phyloP scores from a whole-genome alignment of 2,113 vertebrate species.

The Actinemys pallida region DNA sequence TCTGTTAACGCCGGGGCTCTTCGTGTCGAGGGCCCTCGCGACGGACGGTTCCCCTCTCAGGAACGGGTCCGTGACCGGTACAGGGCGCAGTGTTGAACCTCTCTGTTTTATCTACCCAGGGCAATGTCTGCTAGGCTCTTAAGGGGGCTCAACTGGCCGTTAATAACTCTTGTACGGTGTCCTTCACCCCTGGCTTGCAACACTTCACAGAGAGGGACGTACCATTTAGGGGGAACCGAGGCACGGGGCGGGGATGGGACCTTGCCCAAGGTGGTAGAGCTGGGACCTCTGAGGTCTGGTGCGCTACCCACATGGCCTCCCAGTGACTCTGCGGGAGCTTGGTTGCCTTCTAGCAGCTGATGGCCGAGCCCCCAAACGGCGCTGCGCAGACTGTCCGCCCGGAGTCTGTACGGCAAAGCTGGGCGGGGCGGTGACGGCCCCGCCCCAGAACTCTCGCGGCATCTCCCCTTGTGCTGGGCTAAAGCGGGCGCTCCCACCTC shows the following conservation, averaged over 20 bases:
- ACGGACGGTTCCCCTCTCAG: not conserved
- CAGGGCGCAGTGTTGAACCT: not conserved
- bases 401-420: too few species aligned
- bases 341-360: not conserved
- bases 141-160: not conserved
- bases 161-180: not conserved
- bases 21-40: not conserved
- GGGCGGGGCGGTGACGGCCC: too few species aligned
- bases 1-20: not conserved
- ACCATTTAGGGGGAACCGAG: not conserved
- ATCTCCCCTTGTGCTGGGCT: not conserved
- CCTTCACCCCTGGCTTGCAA: not conserved
- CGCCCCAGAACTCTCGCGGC: not conserved
- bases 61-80: not conserved
- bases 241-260: not conserved
- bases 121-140: not conserved
- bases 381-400: not conserved
- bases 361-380: not conserved
- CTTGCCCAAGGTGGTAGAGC: not conserved
- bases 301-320: not conserved
- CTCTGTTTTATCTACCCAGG: not conserved
- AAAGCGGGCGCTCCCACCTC: not conserved
- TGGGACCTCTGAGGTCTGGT: not conserved
- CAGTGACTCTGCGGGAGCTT: not conserved
- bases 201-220: not conserved